Conservation (phyloP, 2,113 vertebrate species). For the Centropristis striata region DNA sequence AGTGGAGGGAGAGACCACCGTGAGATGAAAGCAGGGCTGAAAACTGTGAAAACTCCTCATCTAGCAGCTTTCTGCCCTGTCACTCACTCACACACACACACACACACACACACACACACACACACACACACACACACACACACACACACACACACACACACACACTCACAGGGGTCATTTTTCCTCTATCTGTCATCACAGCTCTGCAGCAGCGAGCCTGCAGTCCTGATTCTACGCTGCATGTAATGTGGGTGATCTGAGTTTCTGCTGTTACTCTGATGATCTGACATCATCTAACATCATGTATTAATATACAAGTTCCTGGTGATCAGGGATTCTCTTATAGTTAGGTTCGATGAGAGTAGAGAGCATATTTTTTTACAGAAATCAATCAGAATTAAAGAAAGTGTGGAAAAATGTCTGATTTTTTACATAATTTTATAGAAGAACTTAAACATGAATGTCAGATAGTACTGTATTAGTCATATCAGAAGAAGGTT, state of each 20-base stretch:
- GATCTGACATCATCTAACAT: not conserved
- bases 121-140: slow-evolving; percentile 20
- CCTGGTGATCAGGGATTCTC: not conserved
- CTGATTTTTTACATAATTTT: not conserved
- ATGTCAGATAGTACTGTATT: no score
- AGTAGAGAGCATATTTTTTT: not conserved
- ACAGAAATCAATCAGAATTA: not conserved
- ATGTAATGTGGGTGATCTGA: not conserved
- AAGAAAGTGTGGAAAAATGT: not conserved
- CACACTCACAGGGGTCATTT: slow-evolving; percentile 21
- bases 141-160: not conserved
- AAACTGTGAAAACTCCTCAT: slow-evolving; percentile 30
- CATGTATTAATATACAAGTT: not conserved
- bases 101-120: slow-evolving; percentile 19
- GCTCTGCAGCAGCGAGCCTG: not conserved
- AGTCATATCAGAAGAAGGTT: no score
- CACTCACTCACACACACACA: slow-evolving; percentile 8
- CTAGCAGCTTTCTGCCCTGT: not conserved
- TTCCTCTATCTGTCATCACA: slow-evolving; percentile 34
- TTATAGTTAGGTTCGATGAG: not conserved
- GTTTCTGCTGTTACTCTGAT: not conserved
- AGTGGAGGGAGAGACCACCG: slow-evolving; percentile 28
- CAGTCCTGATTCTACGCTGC: not conserved
- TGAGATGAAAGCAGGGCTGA: slow-evolving; percentile 44
- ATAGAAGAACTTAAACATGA: not conserved